Conservation (phyloP, 2,888 invertebrate genomes). For the Pseudoips prasinana region DNA sequence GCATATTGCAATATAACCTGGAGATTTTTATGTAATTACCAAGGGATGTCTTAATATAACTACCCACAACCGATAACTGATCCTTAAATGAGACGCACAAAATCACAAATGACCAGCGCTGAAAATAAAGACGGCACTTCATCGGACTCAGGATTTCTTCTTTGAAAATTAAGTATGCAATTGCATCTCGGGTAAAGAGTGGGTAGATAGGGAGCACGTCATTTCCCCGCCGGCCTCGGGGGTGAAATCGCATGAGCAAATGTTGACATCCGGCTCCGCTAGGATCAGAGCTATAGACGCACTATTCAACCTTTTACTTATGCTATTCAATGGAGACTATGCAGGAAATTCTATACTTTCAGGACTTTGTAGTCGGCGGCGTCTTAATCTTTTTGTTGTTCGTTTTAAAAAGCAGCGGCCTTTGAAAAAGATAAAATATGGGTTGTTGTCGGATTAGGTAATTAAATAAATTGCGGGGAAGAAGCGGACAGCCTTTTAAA, state of each 20-base stretch:
- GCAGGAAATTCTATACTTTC: slow-evolving; percentile 12
- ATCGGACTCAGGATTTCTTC: slow-evolving; percentile 25
- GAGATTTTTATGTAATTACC: no score
- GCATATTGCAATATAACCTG: no score
- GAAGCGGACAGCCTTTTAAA: no score
- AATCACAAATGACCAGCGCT: slow-evolving; percentile 13
- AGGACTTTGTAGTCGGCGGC: neutral
- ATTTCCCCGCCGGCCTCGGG: slow-evolving; percentile 58
- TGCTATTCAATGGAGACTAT: slow-evolving; percentile 10
- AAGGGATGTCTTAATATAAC: no score
- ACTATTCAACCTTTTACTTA: slow-evolving; percentile 32
- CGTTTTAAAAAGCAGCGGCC: no score
- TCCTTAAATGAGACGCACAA: no score
- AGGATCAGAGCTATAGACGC: slow-evolving; percentile 41
- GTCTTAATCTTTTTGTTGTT: no score
- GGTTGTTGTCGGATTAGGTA: no score
- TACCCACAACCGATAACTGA: no score
- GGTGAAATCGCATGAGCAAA: slow-evolving; percentile 64
- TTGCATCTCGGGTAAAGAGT: slow-evolving; percentile 52
- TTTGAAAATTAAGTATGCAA: slow-evolving; percentile 55
- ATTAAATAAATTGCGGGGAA: no score
- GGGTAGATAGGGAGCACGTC: slow-evolving; percentile 54
- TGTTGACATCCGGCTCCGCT: slow-evolving; percentile 65
- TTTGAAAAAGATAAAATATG: no score
- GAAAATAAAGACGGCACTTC: slow-evolving; percentile 19